Percentiles rank a stretch among this genome's conserved stretches.
Evolutionary conservation across 92 coral and sea anemone species (phyloP).

Genomic region (Umimayanthus chanpuru): DNA sequence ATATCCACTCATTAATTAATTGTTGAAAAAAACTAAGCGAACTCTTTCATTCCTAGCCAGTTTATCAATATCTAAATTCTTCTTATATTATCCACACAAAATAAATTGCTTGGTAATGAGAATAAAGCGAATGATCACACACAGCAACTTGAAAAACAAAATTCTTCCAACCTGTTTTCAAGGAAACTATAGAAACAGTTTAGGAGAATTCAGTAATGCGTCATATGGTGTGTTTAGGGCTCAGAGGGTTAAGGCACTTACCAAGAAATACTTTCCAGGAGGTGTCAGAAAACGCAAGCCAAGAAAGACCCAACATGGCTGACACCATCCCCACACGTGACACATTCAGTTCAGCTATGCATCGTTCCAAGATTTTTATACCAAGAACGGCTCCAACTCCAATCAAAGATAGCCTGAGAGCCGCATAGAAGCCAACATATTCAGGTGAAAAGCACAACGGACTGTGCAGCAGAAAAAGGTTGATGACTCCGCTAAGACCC

Average conservation of each 20-base stretch:
- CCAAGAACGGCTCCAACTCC: constrained; percentile 73
- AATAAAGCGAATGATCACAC: too few relatives aligned
- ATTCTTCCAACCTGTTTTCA: too few relatives aligned
- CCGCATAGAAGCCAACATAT: constrained; percentile 66
- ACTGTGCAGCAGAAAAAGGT: constrained; percentile 59
- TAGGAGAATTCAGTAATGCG: too few relatives aligned
- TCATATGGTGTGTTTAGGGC: too few relatives aligned
- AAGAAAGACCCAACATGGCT: constrained; percentile 43
- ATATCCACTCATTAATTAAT: not conserved
- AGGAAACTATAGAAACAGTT: too few relatives aligned
- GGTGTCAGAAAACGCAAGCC: constrained; percentile 52
- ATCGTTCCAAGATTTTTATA: constrained; percentile 59
- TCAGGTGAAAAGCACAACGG: constrained; percentile 79
- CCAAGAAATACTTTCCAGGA: constrained; percentile 57
- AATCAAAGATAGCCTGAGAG: constrained; percentile 55
- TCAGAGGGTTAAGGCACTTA: constrained; percentile 26
- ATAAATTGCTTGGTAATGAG: too few relatives aligned
- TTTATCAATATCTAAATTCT: too few relatives aligned
- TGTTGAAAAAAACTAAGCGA: not conserved
- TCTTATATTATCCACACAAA: too few relatives aligned
- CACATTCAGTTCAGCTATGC: constrained; percentile 59
- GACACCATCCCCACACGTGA: constrained; percentile 60
- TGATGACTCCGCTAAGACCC: constrained; percentile 44
- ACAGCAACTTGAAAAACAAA: too few relatives aligned
- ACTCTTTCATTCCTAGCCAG: too few relatives aligned